Evolutionary conservation across 2,113 vertebrate species (phyloP), one percentile per base, ranked within the genome.

Genomic region (Bostrychus sinensis): DNA sequence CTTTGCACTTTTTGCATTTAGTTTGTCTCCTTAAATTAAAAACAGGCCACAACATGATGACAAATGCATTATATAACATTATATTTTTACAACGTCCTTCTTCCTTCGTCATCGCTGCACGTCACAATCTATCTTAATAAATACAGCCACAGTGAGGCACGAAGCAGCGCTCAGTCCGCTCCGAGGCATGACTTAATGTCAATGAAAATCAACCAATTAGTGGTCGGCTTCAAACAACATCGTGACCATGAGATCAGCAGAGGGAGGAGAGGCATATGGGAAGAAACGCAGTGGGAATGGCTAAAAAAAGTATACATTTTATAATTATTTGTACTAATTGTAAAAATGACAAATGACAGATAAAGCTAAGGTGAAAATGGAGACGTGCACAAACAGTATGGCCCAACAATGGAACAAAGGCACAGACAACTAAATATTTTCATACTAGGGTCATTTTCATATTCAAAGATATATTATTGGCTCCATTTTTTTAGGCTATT

Each of bases 131-230:
- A 19, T 64, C 62, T 54, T 46, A 46, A 50, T 70, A 70, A 62
- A 65, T 65, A 57, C 46, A 3, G 73, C 51, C 63, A 70, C 56
- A 56, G 9, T 12, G 62, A 54, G 59, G 17, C 58, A 23, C 43
- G 14, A 2, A 34, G 17, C 2, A n/a, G 22, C 39, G 41, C 66
- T 41, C 50, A 1, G 54, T 64, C 11, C 53, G 74, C 81, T 81
- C 2, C 19, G 42, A 82, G 83, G 81, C 66, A 72, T 68, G 61
- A 78, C 82, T 84, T 82, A 78, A 80, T 81, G 72, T 73, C 70
- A 73, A 48, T 66, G 80, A 71, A 78, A 75, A 77, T 76, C 75
- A 73, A 65, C 70, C 70, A 86, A 86, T 86, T 84, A 84, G 77
- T 59, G 63, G 59, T 32, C 55, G 25, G 79, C 72, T 77, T 75